Conservation (phyloP, 2,797 vertebrate genomes). For the Lacerta agilis region DNA sequence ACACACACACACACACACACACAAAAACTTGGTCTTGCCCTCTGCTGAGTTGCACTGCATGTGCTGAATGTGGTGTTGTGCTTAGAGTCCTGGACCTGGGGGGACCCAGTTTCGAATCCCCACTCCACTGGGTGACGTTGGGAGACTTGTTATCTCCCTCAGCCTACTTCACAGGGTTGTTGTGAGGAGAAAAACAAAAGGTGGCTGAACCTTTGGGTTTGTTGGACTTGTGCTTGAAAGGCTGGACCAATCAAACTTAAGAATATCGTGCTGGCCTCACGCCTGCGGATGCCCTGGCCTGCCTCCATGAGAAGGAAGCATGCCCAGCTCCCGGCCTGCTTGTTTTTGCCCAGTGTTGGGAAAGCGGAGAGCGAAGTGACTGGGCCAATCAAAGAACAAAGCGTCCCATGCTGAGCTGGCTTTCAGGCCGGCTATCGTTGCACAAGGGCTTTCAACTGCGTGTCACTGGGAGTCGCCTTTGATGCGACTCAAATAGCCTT, state of each 20-base stretch:
- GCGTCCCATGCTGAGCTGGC: not conserved
- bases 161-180: not conserved
- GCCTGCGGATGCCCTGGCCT: not conserved
- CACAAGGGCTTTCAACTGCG: constrained; percentile 30
- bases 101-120: too few species aligned
- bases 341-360: not conserved
- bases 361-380: not conserved
- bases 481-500: constrained; percentile 63
- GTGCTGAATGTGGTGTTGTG: too few species aligned
- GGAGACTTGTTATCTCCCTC: not conserved
- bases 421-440: constrained; percentile 36
- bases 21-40: not conserved
- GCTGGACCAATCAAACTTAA: too few species aligned
- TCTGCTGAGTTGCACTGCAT: not conserved
- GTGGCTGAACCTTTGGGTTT: too few species aligned
- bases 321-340: not conserved
- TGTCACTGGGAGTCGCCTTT: constrained; percentile 46
- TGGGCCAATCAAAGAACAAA: constrained; percentile 36
- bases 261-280: accelerated
- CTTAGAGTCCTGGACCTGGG: too few species aligned
- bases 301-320: not conserved
- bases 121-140: too few species aligned
- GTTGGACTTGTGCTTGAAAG: not conserved
- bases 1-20: too few species aligned
- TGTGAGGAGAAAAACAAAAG: not conserved